phyloP scores from a whole-genome alignment of 2,797 vertebrate species.

The Chanos chanos region DNA sequence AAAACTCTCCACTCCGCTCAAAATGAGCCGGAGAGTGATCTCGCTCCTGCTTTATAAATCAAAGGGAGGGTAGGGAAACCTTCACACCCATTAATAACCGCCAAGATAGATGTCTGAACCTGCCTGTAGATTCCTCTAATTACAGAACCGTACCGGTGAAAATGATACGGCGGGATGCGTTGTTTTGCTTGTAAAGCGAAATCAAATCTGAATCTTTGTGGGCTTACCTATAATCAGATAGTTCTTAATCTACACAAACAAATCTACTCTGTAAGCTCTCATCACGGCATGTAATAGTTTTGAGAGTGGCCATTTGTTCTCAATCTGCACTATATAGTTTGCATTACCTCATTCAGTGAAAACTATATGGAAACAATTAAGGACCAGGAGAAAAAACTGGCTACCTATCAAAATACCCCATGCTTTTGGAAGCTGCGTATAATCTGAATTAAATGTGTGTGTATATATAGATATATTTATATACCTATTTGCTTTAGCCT shows the following conservation, averaged over 20 bases:
- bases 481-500: conserved; percentile 44
- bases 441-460: conserved; percentile 52
- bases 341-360: conserved; percentile 67
- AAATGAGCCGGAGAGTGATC: conserved; percentile 31
- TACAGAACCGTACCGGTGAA: neutral
- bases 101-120: conserved; percentile 2
- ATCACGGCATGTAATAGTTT: conserved; percentile 67
- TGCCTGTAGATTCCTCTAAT: conserved; percentile 6
- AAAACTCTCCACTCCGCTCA: conserved; percentile 37
- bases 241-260: conserved; percentile 51
- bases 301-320: conserved; percentile 55
- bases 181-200: conserved; percentile 25
- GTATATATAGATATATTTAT: conserved; percentile 44
- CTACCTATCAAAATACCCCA: conserved; percentile 59
- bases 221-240: conserved; percentile 54
- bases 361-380: conserved; percentile 76
- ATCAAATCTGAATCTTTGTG: conserved; percentile 36
- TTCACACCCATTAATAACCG: conserved; percentile 31
- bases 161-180: conserved; percentile 7
- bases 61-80: conserved; percentile 8
- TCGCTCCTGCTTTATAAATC: conserved; percentile 29
- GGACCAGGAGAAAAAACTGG: conserved; percentile 48
- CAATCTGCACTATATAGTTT: conserved; percentile 52
- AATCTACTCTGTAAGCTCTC: conserved; percentile 53
- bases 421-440: conserved; percentile 44